Evolutionary conservation across 2,797 vertebrate species (phyloP), one percentile per base, ranked within the genome.

Genomic region (Hephaestus fuliginosus): DNA sequence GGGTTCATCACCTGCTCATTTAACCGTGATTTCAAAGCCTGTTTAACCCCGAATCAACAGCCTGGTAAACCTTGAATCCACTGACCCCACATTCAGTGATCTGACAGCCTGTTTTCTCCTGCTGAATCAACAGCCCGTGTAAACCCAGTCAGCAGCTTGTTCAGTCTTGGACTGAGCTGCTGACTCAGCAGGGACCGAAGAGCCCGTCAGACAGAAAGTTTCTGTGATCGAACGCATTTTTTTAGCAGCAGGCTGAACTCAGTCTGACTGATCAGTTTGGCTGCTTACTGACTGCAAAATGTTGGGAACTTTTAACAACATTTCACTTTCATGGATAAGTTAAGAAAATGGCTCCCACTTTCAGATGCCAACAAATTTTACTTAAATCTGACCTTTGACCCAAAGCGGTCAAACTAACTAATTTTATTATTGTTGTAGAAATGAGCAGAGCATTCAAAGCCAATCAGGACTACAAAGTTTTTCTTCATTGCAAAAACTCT

Each of bases 321-420:
- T 48, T 18, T 48, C 46, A 18, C 18, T 11, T 36, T 30, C 11
- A 33, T 12, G 49, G 18, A 39, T 2, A 46, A 3, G 18, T 20
- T 20, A 20, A 49, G 18, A 49, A 20, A 20, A n/a, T 8, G 17
- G 56, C 18, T 12, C 20, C 33, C 57, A 20, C 33, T 0, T 28
- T 11, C 13, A 25, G n/a, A 44, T 13, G 15, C 6, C 3, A 65
- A 15, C 51, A 55, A 51, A 43, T 69, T 13, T 5, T 20, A 10
- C 5, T 20, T 56, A 12, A 51, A 46, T 52, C 3, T 43, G 66
- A 68, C 49, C 66, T 70, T 5, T 70, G 67, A 68, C 49, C 65
- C 15, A 1, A 36, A 55, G 43, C 13, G 41, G 20, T 36, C 33
- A 0, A 14, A 41, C 15, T 3, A 12, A 25, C 25, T 25, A 25